Evolutionary conservation across 2,888 invertebrate genomes (phyloP).

Genomic region (Altica lythri): DNA sequence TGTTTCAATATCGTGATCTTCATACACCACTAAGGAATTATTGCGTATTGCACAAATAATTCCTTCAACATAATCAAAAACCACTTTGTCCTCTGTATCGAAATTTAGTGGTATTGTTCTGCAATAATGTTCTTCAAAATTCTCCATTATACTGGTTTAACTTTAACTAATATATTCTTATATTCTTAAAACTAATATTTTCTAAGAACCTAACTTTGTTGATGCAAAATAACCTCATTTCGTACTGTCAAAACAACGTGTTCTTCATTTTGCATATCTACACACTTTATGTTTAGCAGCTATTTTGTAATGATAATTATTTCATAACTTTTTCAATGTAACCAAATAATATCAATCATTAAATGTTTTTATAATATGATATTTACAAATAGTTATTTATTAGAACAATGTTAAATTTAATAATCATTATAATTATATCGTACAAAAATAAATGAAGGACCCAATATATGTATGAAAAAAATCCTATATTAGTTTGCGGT

Average conservation of each 20-base stretch:
- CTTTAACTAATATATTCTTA: not conserved
- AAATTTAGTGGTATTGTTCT: slow-evolving; percentile 13
- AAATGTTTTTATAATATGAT: too few species aligned
- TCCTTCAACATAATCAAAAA: slow-evolving; percentile 21
- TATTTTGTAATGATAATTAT: too few species aligned
- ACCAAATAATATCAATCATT: too few species aligned
- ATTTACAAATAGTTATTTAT: too few species aligned
- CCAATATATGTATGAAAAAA: too few species aligned
- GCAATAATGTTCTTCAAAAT: slow-evolving; percentile 28
- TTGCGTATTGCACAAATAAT: slow-evolving; percentile 11
- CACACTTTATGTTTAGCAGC: too few species aligned
- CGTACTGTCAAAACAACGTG: slow-evolving; percentile 5
- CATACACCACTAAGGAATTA: slow-evolving; percentile 14
- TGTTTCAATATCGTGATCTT: slow-evolving; percentile 1
- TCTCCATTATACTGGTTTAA: slow-evolving; percentile 30
- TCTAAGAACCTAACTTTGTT: not conserved
- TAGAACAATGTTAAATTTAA: too few species aligned
- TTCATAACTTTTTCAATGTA: too few species aligned
- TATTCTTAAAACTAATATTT: not conserved
- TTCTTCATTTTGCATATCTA: not conserved
- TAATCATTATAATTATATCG: too few species aligned
- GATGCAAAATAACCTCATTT: slow-evolving; percentile 1
- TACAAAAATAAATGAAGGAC: too few species aligned
- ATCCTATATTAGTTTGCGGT: too few species aligned
- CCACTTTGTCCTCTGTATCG: not conserved